These are phyloP conservation scores for Creontiades dilutus DNA, from an alignment of 2,888 invertebrate genomes.

Conservation along the genomic window DNA sequence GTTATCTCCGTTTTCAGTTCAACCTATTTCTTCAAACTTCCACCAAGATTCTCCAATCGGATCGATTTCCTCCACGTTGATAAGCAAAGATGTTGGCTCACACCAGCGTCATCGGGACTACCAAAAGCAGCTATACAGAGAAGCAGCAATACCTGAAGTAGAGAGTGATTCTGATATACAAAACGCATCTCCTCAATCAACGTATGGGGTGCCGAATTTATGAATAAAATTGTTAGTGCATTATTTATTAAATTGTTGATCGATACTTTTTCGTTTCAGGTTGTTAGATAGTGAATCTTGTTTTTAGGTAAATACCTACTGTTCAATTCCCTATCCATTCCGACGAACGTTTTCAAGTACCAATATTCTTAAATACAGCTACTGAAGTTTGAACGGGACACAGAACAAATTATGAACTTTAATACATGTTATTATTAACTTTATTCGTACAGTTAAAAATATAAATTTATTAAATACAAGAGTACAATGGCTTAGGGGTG, in stretches of 20 bases:
- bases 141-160: neutral
- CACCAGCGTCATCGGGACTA: neutral
- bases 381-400: too few relatives aligned
- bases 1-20: conserved; percentile 13
- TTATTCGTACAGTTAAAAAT: conserved; percentile 49
- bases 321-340: too few relatives aligned
- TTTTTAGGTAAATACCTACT: too few relatives aligned
- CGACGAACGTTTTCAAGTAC: too few relatives aligned
- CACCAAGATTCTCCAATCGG: neutral
- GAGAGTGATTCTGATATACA: neutral
- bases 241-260: too few relatives aligned
- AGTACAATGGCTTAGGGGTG: neutral
- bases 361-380: too few relatives aligned
- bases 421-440: neutral
- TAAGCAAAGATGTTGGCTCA: conserved; percentile 46
- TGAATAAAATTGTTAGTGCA: neutral
- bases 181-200: neutral
- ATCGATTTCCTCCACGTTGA: conserved; percentile 54
- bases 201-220: conserved; percentile 30
- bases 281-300: too few relatives aligned
- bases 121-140: neutral
- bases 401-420: too few relatives aligned
- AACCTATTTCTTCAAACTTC: neutral
- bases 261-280: too few relatives aligned
- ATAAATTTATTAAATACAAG: conserved; percentile 54